Percentiles rank a stretch among this genome's conserved stretches.
phyloP scores from a whole-genome alignment of 2,797 vertebrate species.

The Phoebastria nigripes region DNA sequence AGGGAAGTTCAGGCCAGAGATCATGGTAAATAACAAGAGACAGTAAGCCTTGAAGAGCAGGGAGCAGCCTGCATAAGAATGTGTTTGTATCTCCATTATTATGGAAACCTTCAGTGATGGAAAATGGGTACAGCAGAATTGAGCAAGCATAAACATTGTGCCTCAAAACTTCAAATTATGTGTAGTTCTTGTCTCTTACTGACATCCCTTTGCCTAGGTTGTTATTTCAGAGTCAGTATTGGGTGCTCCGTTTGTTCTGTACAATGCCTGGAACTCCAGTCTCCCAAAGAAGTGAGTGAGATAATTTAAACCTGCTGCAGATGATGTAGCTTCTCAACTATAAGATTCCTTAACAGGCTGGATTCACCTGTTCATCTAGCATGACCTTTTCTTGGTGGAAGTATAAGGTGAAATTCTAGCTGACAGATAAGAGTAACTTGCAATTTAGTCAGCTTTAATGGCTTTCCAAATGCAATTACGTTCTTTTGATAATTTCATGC shows the following conservation, averaged over 20 bases:
- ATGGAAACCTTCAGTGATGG: neutral
- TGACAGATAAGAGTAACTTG: neutral
- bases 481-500: neutral
- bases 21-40: neutral
- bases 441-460: neutral
- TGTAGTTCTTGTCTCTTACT: neutral
- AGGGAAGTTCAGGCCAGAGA: neutral
- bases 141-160: neutral
- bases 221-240: too few species aligned
- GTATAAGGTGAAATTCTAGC: neutral
- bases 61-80: neutral
- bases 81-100: neutral
- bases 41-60: neutral
- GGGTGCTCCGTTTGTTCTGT: neutral
- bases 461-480: neutral
- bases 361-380: neutral
- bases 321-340: neutral
- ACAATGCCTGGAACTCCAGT: neutral
- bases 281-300: neutral
- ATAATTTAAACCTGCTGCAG: neutral
- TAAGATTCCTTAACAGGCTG: neutral
- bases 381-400: neutral
- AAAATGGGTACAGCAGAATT: neutral
- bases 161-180: neutral
- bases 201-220: rapidly evolving